A percentile compares a stretch with the other conserved stretches of the same genome.
These are phyloP conservation scores for Planiliza haematocheilus DNA, from an alignment of 2,113 vertebrate genomes.

Conservation along the genomic window DNA sequence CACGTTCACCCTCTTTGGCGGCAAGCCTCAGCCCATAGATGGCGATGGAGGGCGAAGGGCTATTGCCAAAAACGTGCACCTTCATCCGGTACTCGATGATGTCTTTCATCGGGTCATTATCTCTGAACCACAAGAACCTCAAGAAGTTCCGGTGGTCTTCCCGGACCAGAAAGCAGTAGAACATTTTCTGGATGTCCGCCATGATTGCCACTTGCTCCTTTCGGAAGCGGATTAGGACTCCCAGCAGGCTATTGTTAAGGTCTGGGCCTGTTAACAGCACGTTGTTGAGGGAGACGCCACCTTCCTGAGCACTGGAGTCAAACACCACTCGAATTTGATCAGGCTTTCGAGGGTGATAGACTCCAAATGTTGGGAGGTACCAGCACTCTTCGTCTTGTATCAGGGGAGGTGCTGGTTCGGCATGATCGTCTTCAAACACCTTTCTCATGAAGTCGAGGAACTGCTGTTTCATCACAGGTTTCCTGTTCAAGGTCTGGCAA, in stretches of 20 bases:
- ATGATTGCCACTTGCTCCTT: background rate
- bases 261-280: background rate
- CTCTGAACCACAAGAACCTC: background rate
- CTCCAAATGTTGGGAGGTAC: constrained; percentile 6
- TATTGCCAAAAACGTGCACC: too few relatives aligned
- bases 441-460: too few relatives aligned
- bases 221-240: background rate
- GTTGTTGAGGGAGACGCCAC: background rate
- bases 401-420: too few relatives aligned
- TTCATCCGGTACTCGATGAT: background rate
- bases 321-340: background rate
- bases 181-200: constrained; percentile 6
- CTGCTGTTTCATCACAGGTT: too few relatives aligned
- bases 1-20: background rate
- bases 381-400: too few relatives aligned
- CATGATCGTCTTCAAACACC: too few relatives aligned
- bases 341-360: constrained; percentile 1
- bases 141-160: background rate
- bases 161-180: background rate
- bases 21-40: background rate
- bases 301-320: background rate
- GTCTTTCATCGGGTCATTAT: background rate
- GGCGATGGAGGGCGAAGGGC: background rate
- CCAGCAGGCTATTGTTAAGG: background rate
- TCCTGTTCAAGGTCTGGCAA: too few relatives aligned